phyloP scores from a whole-genome alignment of 2,888 invertebrate species.

The Amiota mariae region DNA sequence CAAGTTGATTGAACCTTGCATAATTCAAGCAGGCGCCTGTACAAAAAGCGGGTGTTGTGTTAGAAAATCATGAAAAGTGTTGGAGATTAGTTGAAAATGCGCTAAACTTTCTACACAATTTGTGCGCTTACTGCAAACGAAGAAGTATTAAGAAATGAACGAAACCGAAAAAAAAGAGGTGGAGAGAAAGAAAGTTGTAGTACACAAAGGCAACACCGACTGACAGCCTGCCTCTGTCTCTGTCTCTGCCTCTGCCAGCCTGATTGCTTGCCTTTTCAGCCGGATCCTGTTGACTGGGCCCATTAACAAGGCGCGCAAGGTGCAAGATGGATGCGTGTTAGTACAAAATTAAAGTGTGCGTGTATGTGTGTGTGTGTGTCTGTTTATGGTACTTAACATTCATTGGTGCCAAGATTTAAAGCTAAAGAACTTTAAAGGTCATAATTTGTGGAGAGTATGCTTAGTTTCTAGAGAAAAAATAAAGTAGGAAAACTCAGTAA shows the following conservation, averaged over 20 bases:
- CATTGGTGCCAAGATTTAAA: background rate
- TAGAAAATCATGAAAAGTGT: background rate
- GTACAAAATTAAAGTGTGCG: too few relatives aligned
- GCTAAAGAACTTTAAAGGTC: background rate
- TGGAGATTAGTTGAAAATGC: conserved; percentile 5
- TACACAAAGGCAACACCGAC: too few relatives aligned
- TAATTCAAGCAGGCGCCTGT: conserved; percentile 49
- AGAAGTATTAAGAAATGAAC: background rate
- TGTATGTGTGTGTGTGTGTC: too few relatives aligned
- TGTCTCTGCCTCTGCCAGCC: too few relatives aligned
- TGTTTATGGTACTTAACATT: too few relatives aligned
- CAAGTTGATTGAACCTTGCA: conserved; percentile 58
- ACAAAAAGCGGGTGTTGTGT: conserved; percentile 30
- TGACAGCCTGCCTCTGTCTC: too few relatives aligned
- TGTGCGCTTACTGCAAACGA: background rate
- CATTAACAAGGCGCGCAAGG: background rate
- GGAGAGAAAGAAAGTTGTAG: too few relatives aligned
- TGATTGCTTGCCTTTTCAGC: background rate
- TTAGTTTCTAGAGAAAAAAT: background rate
- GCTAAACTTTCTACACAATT: conserved; percentile 2
- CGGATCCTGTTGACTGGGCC: background rate
- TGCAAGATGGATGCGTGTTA: conserved; percentile 2
- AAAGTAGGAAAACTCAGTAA: background rate
- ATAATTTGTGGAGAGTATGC: background rate
- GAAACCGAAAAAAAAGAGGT: background rate